These are phyloP conservation scores for Clunio marinus DNA, from an alignment of 2,888 invertebrate genomes.

Conservation along the genomic window DNA sequence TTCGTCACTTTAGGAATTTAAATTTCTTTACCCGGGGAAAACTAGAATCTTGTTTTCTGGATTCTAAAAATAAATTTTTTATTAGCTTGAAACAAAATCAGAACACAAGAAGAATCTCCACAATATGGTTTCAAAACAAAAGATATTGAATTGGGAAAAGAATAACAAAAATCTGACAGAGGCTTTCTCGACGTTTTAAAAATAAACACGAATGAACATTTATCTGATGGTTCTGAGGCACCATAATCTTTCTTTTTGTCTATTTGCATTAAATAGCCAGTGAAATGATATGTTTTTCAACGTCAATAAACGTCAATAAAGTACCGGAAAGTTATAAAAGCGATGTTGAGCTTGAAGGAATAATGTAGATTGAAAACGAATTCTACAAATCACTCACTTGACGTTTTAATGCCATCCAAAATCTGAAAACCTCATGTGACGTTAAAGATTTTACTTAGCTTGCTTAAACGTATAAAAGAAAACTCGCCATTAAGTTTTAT, in stretches of 20 bases:
- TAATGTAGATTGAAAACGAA: slow-evolving; percentile 15
- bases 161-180: background rate
- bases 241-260: background rate
- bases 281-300: background rate
- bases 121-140: background rate
- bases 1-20: too few relatives aligned
- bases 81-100: too few relatives aligned
- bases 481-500: too few relatives aligned
- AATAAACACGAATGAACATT: slow-evolving; percentile 13
- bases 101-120: too few relatives aligned
- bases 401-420: background rate
- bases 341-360: slow-evolving; percentile 2
- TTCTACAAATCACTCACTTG: background rate
- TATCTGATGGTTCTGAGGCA: background rate
- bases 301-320: background rate
- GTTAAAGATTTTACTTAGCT: too few relatives aligned
- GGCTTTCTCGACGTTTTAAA: background rate
- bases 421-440: too few relatives aligned
- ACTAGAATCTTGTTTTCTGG: too few relatives aligned
- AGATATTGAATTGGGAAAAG: background rate
- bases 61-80: too few relatives aligned
- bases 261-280: background rate
- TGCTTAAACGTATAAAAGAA: too few relatives aligned
- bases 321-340: slow-evolving; percentile 5
- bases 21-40: too few relatives aligned